Evolutionary conservation across 2,113 vertebrate genomes (phyloP).

Genomic region (Craseonycteris thonglongyai): DNA sequence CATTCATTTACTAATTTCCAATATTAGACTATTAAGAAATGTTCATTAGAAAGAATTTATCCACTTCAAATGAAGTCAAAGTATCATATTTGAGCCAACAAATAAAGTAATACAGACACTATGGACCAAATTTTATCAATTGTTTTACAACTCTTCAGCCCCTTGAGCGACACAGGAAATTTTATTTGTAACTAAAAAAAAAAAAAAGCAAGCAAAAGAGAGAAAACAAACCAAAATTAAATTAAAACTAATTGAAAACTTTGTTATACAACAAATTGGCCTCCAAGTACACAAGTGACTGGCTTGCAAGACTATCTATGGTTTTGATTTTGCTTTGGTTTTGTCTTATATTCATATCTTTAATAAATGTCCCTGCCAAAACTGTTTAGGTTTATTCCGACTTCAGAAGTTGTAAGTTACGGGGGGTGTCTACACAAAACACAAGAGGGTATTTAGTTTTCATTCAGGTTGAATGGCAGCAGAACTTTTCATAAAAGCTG

Average conservation of each 20-base stretch:
- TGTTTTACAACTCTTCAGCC: not conserved
- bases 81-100: not conserved
- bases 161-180: not conserved
- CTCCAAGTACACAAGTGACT: not conserved
- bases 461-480: not conserved
- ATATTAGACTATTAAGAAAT: not conserved
- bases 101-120: not conserved
- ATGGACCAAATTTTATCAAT: not conserved
- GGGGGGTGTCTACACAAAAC: not conserved
- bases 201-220: not conserved
- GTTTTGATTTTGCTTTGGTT: not conserved
- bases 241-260: not conserved
- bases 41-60: not conserved
- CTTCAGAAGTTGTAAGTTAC: not conserved
- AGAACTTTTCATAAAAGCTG: not conserved
- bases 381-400: not conserved
- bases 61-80: not conserved
- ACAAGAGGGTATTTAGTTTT: not conserved
- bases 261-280: not conserved
- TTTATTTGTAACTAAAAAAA: not conserved
- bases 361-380: not conserved
- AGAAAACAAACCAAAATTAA: not conserved
- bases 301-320: not conserved
- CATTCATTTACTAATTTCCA: not conserved
- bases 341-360: not conserved